Percentiles rank a stretch among this genome's conserved stretches.
phyloP scores from a whole-genome alignment of 2,113 vertebrate genomes.

The Neoarius graeffei region DNA sequence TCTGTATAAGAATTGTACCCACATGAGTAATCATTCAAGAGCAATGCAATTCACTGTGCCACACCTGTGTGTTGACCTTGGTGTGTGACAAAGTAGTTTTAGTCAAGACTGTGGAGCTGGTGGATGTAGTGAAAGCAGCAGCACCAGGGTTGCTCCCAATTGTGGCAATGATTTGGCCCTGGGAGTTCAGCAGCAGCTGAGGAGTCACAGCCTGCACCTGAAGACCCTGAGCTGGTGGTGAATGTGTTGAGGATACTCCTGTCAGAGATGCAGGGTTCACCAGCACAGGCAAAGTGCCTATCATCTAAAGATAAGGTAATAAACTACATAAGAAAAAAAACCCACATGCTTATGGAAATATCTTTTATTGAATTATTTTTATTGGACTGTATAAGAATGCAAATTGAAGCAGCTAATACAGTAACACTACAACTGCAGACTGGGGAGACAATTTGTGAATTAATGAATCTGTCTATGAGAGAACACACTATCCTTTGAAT shows the following conservation, averaged over 20 bases:
- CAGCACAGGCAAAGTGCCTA: slow-evolving; percentile 88
- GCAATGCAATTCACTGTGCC: not conserved
- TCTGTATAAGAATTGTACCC: not conserved
- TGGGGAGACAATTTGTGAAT: not conserved
- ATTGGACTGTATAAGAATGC: not conserved
- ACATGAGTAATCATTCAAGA: not conserved
- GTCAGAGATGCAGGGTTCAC: slow-evolving; percentile 79
- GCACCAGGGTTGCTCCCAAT: slow-evolving; percentile 75
- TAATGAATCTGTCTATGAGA: not conserved
- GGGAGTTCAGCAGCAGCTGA: slow-evolving; percentile 88
- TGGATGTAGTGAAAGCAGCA: slow-evolving; percentile 63
- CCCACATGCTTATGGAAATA: not conserved
- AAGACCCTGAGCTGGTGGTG: slow-evolving; percentile 80
- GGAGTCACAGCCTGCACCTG: slow-evolving; percentile 89
- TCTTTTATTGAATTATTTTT: not conserved
- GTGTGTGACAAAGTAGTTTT: slow-evolving; percentile 74
- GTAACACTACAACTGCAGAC: not conserved
- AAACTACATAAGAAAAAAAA: slow-evolving; percentile 4
- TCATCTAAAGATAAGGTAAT: slow-evolving; percentile 73
- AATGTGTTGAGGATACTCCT: slow-evolving; percentile 65
- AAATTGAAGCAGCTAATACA: not conserved
- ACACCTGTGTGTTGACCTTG: slow-evolving; percentile 74
- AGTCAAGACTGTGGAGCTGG: slow-evolving; percentile 75
- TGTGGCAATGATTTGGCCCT: slow-evolving; percentile 92
- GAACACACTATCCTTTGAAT: not conserved